Base-by-base conservation (phyloP, 2,888 invertebrate genomes). In the Clunio marinus region DNA sequence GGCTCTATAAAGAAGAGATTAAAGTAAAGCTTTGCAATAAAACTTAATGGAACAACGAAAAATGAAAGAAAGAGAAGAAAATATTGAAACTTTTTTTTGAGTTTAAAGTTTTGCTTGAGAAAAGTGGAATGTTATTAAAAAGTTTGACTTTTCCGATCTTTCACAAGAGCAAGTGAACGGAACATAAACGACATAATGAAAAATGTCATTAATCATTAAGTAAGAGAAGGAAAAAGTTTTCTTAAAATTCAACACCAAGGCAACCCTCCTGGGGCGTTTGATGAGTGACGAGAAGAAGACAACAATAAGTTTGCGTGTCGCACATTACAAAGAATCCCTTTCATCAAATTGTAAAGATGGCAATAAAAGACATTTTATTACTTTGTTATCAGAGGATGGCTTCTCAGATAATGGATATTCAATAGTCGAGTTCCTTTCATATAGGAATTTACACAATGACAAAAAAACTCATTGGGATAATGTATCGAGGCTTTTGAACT, bases 381-480 rank as follows among this genome's bases (percentile, higher is more conserved):
- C n/a, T n/a, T n/a, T 63, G 66, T 35, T 35, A 15, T 59, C 57
- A 20, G 45, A 17, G 25, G 17, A 63, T 20, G 15, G 25, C 46
- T n/a, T n/a, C n/a, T n/a, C n/a, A n/a, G 51, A 66, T 66, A 66
- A 66, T 66, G 55, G 32, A 51, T 55, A 55, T 66, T 35, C 66
- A 22, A 66, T 66, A 22, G 15, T 10, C 20, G 57, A 27, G 51
- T 25, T 57, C 13, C 57, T 57, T 27, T 57, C 25, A 57, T 57
- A 17, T 51, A 7, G 2, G 51, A 51, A 2, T 17, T 17, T 8
- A 27, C 8, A 41, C 10, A 41, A 41, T n/a, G n/a, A n/a, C n/a
- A n/a, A n/a, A n/a, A n/a, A n/a, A n/a, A n/a, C n/a, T n/a, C n/a
- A n/a, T n/a, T n/a, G n/a, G n/a, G n/a, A n/a, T n/a, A n/a, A n/a